Evolutionary conservation across 2,797 vertebrate species (phyloP).

Genomic region (Typhlichthys subterraneus): DNA sequence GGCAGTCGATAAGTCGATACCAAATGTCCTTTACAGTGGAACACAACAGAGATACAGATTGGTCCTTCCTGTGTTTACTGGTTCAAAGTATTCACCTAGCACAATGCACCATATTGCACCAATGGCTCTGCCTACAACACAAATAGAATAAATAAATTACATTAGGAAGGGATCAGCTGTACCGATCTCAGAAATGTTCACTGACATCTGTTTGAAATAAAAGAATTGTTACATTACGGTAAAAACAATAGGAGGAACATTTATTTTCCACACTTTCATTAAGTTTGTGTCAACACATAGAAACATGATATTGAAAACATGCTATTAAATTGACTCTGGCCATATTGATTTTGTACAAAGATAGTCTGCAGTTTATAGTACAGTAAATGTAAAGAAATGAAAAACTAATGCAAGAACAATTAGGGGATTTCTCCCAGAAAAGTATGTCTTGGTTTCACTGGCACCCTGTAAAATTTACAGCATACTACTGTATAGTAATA

Average conservation of each 20-base stretch:
- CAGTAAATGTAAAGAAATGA: constrained; percentile 12
- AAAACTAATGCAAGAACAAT: constrained; percentile 1
- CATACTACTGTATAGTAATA: too few species aligned
- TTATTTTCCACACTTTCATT: too few species aligned
- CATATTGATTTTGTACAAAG: constrained; percentile 24
- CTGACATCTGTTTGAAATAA: background rate
- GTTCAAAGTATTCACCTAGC: constrained; percentile 33
- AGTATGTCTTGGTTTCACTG: too few species aligned
- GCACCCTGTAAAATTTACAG: too few species aligned
- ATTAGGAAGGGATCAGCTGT: constrained; percentile 32
- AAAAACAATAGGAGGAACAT: background rate
- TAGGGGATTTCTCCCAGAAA: too few species aligned
- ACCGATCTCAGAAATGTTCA: constrained; percentile 14
- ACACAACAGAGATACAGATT: constrained; percentile 38
- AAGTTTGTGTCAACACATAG: too few species aligned
- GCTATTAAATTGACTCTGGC: background rate
- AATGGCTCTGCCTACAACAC: constrained; percentile 1
- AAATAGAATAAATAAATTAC: constrained; percentile 16
- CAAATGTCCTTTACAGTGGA: background rate
- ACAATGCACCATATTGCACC: constrained; percentile 5
- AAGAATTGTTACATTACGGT: background rate
- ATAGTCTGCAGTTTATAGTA: background rate
- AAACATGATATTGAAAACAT: constrained; percentile 8
- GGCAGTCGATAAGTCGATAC: too few species aligned
- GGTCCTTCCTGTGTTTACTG: constrained; percentile 15